Conservation (phyloP, 2,113 vertebrate genomes). For the Gymnorhina tibicen region DNA sequence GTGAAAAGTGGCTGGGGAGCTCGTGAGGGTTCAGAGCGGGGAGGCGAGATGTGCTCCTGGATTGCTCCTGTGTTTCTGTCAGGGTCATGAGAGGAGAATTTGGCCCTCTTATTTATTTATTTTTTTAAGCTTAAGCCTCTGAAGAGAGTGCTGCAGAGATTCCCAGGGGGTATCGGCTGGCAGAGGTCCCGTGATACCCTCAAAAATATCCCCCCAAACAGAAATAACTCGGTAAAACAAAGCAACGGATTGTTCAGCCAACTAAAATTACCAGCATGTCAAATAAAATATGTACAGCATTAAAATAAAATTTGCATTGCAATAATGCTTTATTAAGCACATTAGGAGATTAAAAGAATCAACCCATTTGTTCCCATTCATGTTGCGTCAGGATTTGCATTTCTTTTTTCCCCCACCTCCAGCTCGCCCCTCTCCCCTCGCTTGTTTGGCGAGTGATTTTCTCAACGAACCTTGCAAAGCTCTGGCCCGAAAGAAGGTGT, state of each 20-base stretch:
- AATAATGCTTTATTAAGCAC: conserved; percentile 61
- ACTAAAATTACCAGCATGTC: conserved; percentile 28
- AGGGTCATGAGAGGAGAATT: conserved; percentile 10
- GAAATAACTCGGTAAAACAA: conserved; percentile 20
- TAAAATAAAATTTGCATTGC: conserved; percentile 60
- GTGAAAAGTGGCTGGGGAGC: not conserved
- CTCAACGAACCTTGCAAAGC: not conserved
- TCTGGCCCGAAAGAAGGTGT: not conserved
- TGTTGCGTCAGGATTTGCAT: conserved; percentile 17
- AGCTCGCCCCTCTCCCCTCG: not conserved
- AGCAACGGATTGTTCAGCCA: not conserved
- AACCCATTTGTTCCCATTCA: conserved; percentile 29
- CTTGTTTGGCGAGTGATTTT: not conserved
- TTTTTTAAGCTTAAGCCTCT: not conserved
- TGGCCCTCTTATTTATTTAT: not conserved
- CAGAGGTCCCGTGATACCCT: not conserved
- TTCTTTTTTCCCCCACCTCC: not conserved
- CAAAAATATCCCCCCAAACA: not conserved
- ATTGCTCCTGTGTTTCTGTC: rapidly evolving
- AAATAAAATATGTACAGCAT: conserved; percentile 23
- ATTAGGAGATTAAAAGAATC: conserved; percentile 54
- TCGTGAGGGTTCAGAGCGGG: rapidly evolving
- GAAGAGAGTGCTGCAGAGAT: not conserved
- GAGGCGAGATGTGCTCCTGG: rapidly evolving
- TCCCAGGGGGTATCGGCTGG: not conserved